Evolutionary conservation across 2,888 invertebrate genomes (phyloP).

Genomic region (Cryptosula pallasiana): DNA sequence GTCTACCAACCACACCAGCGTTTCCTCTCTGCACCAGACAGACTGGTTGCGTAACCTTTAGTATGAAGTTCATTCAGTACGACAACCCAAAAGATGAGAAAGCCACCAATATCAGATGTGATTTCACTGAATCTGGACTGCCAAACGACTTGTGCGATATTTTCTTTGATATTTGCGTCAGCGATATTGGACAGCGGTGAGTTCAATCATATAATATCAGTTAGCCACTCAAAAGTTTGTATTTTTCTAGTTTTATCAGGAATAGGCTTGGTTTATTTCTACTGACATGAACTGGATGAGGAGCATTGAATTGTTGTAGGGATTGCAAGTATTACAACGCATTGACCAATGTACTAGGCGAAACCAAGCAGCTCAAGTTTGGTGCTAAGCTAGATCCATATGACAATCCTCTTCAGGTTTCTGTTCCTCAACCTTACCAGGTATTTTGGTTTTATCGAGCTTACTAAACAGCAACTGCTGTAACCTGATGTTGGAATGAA

Average conservation of each 20-base stretch:
- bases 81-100: slow-evolving; percentile 14
- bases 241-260: no score
- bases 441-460: no score
- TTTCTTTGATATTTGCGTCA: slow-evolving; percentile 12
- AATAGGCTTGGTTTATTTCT: no score
- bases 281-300: no score
- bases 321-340: slow-evolving; percentile 9
- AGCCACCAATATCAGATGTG: slow-evolving; percentile 4
- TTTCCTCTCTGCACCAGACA: not conserved
- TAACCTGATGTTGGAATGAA: no score
- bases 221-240: not conserved
- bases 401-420: slow-evolving; percentile 4
- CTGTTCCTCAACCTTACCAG: not conserved
- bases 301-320: no score
- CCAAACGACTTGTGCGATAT: slow-evolving; percentile 11
- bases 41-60: not conserved
- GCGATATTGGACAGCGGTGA: not conserved
- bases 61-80: not conserved
- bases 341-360: not conserved
- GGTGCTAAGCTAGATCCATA: not conserved
- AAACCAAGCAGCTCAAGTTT: not conserved
- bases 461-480: no score
- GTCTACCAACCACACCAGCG: not conserved
- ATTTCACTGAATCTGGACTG: slow-evolving; percentile 1
- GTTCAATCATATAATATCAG: no score